These are phyloP conservation scores for Vulpes vulpes DNA, from an alignment of 2,113 vertebrate species.

Conservation along the genomic window DNA sequence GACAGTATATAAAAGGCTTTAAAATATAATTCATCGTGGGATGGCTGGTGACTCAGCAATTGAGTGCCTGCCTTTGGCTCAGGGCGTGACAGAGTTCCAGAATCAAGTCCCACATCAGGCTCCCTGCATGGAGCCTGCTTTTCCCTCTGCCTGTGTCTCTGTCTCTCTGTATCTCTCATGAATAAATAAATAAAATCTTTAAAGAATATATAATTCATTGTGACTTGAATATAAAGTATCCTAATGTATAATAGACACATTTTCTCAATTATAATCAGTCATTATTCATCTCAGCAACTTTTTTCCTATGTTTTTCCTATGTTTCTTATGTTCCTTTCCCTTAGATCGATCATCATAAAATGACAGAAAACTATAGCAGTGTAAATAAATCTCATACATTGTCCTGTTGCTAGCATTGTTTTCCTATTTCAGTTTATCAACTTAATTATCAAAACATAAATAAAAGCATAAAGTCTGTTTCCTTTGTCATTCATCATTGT, in stretches of 20 bases:
- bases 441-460: background rate
- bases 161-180: no score
- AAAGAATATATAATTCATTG: background rate
- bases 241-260: background rate
- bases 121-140: no score
- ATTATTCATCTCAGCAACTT: background rate
- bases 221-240: background rate
- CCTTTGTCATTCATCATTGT: background rate
- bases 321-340: background rate
- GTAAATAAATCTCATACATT: background rate
- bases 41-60: no score
- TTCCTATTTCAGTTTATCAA: background rate
- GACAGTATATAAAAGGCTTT: background rate
- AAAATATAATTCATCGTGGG: background rate
- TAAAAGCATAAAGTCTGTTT: background rate
- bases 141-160: no score
- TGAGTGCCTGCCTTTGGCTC: no score
- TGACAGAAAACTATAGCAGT: background rate
- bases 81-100: no score
- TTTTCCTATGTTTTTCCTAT: background rate
- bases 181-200: no score
- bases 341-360: conserved; percentile 14
- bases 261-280: background rate
- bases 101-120: no score
- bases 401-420: background rate